Conservation (phyloP, 1,140 invertebrate species). For the Drosophila miranda region DNA sequence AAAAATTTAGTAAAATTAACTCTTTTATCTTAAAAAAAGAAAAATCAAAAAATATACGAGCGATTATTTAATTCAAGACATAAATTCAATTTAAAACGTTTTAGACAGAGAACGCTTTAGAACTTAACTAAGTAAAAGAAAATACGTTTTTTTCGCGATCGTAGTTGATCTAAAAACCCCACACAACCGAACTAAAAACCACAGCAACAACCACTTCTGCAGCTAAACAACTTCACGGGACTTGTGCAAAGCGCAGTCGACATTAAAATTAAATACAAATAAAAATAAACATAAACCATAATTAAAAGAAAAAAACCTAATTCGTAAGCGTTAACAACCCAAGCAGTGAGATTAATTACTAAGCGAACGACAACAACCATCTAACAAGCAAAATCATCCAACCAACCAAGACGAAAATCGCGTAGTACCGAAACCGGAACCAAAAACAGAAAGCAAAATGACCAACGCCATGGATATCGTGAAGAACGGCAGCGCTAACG, state of each 20-base stretch:
- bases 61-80: conserved; percentile 54
- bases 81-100: conserved; percentile 77
- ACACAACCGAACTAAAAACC: conserved; percentile 16
- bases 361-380: conserved; percentile 47
- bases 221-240: conserved; percentile 56
- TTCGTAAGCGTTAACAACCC: conserved; percentile 64
- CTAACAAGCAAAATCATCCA: conserved; percentile 11
- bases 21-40: conserved; percentile 77
- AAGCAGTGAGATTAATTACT: conserved; percentile 80
- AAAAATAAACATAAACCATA: conserved; percentile 19
- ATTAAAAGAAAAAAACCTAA: conserved; percentile 27
- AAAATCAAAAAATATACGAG: conserved; percentile 29
- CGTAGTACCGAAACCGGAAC: conserved; percentile 6
- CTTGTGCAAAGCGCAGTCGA: conserved; percentile 82
- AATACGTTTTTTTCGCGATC: conserved; percentile 74
- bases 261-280: conserved; percentile 41
- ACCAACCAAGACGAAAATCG: conserved; percentile 11
- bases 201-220: conserved; percentile 9
- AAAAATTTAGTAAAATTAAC: conserved; percentile 81
- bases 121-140: conserved; percentile 39
- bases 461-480: conserved; percentile 82
- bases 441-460: conserved; percentile 57
- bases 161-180: conserved; percentile 80
- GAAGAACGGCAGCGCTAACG: conserved; percentile 85
- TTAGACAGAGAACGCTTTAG: conserved; percentile 50